Percentiles rank a stretch among this genome's conserved stretches.
phyloP scores from a whole-genome alignment of 2,113 vertebrate species.

The Trinectes maculatus region DNA sequence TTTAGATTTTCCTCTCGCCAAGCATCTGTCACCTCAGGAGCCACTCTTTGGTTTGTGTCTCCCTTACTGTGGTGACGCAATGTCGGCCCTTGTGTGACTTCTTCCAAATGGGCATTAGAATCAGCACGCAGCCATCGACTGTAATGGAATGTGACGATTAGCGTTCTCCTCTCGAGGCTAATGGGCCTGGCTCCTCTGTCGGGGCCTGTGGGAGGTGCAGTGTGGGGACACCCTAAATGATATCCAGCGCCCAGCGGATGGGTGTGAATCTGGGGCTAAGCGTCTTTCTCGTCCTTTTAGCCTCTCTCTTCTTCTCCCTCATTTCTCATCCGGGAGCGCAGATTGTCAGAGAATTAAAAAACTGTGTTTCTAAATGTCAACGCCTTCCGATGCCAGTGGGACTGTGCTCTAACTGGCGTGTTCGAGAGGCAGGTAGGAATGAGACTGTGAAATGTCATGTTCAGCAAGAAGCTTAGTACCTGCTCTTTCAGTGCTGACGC shows the following conservation, averaged over 20 bases:
- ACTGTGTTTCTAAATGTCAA: constrained; percentile 72
- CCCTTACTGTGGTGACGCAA: constrained; percentile 75
- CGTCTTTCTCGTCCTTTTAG: constrained; percentile 29
- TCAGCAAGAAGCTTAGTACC: constrained; percentile 8
- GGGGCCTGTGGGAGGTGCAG: constrained; percentile 58
- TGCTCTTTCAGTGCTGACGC: constrained; percentile 16
- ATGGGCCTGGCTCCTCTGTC: constrained; percentile 85
- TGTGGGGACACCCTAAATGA: constrained; percentile 61
- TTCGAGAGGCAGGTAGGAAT: not conserved
- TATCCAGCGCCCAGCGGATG: constrained; percentile 28
- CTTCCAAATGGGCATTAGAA: constrained; percentile 87
- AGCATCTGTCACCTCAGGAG: constrained; percentile 50
- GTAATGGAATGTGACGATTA: constrained; percentile 88
- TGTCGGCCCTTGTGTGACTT: constrained; percentile 82
- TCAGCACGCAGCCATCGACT: constrained; percentile 84
- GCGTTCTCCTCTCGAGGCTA: constrained; percentile 85
- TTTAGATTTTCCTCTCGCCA: constrained; percentile 3
- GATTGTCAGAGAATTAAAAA: constrained; percentile 27
- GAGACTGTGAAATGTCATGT: constrained; percentile 43
- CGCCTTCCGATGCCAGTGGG: constrained; percentile 34
- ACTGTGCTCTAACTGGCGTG: constrained; percentile 28
- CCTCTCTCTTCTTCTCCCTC: constrained; percentile 22
- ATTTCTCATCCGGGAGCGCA: constrained; percentile 32
- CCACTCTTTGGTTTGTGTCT: constrained; percentile 63
- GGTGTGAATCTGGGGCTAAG: constrained; percentile 57